Base-by-base conservation (phyloP, 2,797 vertebrate species). In the Pangasius sanitwongsei region DNA sequence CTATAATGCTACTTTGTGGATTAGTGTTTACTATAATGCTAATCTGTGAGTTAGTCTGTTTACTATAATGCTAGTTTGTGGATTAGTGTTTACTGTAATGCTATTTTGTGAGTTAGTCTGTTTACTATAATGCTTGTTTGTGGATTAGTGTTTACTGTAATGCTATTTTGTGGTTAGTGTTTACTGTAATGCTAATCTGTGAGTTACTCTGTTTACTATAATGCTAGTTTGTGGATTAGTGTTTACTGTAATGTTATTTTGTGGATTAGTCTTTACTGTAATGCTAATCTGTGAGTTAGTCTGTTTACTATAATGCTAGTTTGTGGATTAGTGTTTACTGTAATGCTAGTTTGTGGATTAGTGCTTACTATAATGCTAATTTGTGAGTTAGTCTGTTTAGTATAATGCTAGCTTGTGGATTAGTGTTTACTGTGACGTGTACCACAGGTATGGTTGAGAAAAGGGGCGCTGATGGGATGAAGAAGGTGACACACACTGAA, bases 391-490 rank as follows among this genome's bases (percentile, higher is more conserved):
- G 5, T 1, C 0, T 83, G 57, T 41, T 61, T 59, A 34, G 6
- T 48, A 48, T 48, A 48, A 57, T 55, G 3, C 77, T 37, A 59
- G 16, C 4, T 57, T 81, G 31, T 81, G 78, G 53, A 61, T 9
- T 57, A 57, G 9, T 82, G 31, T 48, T 67, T 48, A 44, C 1
- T 65, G 4, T 67, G 41, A 67, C 2, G 1, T 80, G 48, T 63
- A 75, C 78, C 55, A 83, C 44, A 85, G 69, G 57, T 69, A 78
- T 23, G 87, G 75, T 89, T 53, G 75, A 70, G 77, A 89, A 67
- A 86, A 88, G 80, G 69, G 18, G 37, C 70, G 34, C 59, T 88
- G 88, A 90, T 84, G 57, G 87, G 86, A 84, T 67, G 63, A 84
- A 67, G 41, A 18, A 34, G 63, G 1, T 50, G 41, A 84, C 83